Evolutionary conservation across 2,113 vertebrate species (phyloP).

Genomic region (Cottus gobio): DNA sequence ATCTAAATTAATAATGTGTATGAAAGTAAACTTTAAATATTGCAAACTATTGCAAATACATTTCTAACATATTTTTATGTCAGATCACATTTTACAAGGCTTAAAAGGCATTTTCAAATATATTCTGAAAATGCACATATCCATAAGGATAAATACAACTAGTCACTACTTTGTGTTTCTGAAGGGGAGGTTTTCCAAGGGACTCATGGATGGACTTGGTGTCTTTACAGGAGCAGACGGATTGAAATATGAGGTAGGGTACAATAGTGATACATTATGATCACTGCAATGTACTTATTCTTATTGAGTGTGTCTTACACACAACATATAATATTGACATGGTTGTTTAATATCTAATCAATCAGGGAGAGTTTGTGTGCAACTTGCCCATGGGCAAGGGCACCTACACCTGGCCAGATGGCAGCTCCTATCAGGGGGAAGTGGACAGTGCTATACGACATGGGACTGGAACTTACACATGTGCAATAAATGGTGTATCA

Average conservation of each 20-base stretch:
- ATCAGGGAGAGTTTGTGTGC: slow-evolving; percentile 89
- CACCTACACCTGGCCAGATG: slow-evolving; percentile 87
- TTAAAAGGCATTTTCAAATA: too few relatives aligned
- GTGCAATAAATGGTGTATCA: slow-evolving; percentile 64
- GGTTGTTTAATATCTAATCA: neutral
- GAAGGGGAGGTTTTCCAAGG: slow-evolving; percentile 90
- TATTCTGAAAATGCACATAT: neutral
- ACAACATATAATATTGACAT: neutral
- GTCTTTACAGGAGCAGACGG: slow-evolving; percentile 86
- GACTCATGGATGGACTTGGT: slow-evolving; percentile 90
- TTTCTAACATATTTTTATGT: neutral
- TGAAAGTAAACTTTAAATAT: neutral
- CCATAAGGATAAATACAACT: neutral
- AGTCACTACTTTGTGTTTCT: slow-evolving; percentile 39
- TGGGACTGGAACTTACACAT: slow-evolving; percentile 86
- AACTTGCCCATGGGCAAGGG: slow-evolving; percentile 86
- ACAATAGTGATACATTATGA: neutral
- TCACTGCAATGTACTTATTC: neutral
- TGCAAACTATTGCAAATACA: neutral
- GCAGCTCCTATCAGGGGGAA: slow-evolving; percentile 88
- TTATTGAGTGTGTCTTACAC: neutral
- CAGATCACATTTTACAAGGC: too few relatives aligned
- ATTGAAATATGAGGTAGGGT: slow-evolving; percentile 89
- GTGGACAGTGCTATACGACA: slow-evolving; percentile 84
- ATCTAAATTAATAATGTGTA: neutral